Base-by-base conservation (phyloP, 2,113 vertebrate genomes). In the Cephalopholis sonnerati region DNA sequence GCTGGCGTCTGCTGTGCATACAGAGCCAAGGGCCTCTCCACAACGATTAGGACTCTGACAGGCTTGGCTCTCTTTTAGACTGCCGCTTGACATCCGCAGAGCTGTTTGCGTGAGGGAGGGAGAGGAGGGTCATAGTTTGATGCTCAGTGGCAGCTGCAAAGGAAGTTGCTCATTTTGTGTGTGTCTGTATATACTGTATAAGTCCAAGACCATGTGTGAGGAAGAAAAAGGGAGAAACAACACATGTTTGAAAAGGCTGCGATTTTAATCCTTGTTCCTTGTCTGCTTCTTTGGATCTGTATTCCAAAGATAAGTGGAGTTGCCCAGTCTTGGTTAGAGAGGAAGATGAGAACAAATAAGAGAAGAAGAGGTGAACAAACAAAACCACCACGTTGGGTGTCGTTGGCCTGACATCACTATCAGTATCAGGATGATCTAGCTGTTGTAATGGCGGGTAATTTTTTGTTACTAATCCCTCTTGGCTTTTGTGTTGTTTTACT, bases 41-140 rank as follows among this genome's bases (percentile, higher is more conserved):
- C 82, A 80, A 83, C 69, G 74, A 94, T 95, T 94, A 94, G 82
- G 77, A 87, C 74, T 81, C 81, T 77, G 89, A 92, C 90, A 93
- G 78, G 84, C 75, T 81, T 73, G 65, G 79, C 79, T 85, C 88
- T 87, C 71, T 88, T 79, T 93, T 87, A 87, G 73, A 87, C 77
- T 83, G 91, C 92, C 62, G 90, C 78, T 72, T 91, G 83, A 77
- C 63, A 91, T 92, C 78, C 72, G 24, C 82, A 72, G 89, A 82
- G 81, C 84, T 44, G 86, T 87, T 89, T 64, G 71, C 61, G 20
- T 29, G 66, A 57, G 48, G 69, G 15, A 24, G 50, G 65, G 58
- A 36, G 6, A 69, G 67, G 57, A 27, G 78, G 73, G 63, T 79
- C 54, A 69, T 48, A 57, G 65, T 77, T 67, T 81, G 57, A 29